Percentiles rank a stretch among this genome's conserved stretches.
Conservation (phyloP, 2,888 invertebrate species). For the Cheilosia impressa region DNA sequence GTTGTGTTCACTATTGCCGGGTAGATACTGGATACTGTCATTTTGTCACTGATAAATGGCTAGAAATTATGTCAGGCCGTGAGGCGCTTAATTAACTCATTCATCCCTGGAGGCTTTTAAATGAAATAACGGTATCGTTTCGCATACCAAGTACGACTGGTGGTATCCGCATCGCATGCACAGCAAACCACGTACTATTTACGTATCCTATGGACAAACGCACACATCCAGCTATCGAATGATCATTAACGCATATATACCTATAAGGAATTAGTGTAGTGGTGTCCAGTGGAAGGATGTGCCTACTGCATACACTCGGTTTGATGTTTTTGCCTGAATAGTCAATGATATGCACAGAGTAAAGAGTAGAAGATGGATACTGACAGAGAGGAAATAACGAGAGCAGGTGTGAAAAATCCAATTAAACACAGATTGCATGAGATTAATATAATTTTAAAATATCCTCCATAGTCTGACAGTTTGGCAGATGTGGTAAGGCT, state of each 20-base stretch:
- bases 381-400: constrained; percentile 49
- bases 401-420: constrained; percentile 72
- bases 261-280: constrained; percentile 42
- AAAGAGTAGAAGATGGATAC: constrained; percentile 20
- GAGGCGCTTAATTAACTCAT: constrained; percentile 82
- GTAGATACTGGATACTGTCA: constrained; percentile 78
- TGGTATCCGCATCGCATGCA: constrained; percentile 50
- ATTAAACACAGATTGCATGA: constrained; percentile 68
- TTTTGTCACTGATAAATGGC: constrained; percentile 82
- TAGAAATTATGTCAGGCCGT: constrained; percentile 82
- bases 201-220: constrained; percentile 46
- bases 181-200: constrained; percentile 56
- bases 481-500: constrained; percentile 40
- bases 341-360: constrained; percentile 41
- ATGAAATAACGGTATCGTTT: constrained; percentile 69
- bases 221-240: constrained; percentile 54
- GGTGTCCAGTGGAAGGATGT: constrained; percentile 26
- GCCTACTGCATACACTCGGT: constrained; percentile 29
- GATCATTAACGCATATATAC: constrained; percentile 14
- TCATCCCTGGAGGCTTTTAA: constrained; percentile 76
- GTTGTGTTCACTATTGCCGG: constrained; percentile 62
- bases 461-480: constrained; percentile 54
- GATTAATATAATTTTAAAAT: constrained; percentile 73
- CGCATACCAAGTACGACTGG: constrained; percentile 65
- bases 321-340: constrained; percentile 50